A percentile compares a stretch with the other conserved stretches of the same genome.
Evolutionary conservation across 2,797 vertebrate species (phyloP).

Genomic region (Serranus cabrilla): DNA sequence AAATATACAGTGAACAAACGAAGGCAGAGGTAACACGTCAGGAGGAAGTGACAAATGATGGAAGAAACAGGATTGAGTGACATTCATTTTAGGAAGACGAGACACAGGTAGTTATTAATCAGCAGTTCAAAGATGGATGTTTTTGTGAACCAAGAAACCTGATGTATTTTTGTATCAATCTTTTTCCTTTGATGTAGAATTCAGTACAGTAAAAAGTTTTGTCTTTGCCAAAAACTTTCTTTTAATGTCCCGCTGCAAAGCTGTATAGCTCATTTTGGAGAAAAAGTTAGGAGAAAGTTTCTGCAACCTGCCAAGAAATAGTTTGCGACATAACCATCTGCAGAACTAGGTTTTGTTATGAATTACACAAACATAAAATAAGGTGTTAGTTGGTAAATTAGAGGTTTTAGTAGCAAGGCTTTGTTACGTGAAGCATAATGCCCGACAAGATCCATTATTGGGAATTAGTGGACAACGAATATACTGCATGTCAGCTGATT

Average conservation of each 20-base stretch:
- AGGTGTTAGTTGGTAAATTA: background rate
- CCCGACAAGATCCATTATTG: too few species aligned
- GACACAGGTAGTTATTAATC: constrained; percentile 7
- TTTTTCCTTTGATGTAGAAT: constrained; percentile 3
- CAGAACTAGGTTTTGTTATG: background rate
- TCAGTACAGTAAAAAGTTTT: background rate
- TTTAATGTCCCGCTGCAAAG: background rate
- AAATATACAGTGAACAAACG: constrained; percentile 47
- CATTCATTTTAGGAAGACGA: constrained; percentile 4
- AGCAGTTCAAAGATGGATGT: constrained; percentile 4
- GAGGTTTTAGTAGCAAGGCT: background rate
- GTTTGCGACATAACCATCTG: background rate
- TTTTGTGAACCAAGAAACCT: constrained; percentile 13
- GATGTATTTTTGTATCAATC: background rate
- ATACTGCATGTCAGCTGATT: too few species aligned
- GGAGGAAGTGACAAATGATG: constrained; percentile 46
- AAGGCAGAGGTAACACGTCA: constrained; percentile 25
- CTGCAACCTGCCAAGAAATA: background rate
- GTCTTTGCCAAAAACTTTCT: background rate
- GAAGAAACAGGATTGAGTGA: constrained; percentile 15
- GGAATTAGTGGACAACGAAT: too few species aligned
- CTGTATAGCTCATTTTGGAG: background rate
- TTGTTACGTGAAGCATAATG: background rate
- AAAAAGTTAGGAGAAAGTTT: background rate
- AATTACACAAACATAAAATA: background rate